These are phyloP conservation scores for Psophia crepitans DNA, from an alignment of 2,113 vertebrate species.

Conservation along the genomic window DNA sequence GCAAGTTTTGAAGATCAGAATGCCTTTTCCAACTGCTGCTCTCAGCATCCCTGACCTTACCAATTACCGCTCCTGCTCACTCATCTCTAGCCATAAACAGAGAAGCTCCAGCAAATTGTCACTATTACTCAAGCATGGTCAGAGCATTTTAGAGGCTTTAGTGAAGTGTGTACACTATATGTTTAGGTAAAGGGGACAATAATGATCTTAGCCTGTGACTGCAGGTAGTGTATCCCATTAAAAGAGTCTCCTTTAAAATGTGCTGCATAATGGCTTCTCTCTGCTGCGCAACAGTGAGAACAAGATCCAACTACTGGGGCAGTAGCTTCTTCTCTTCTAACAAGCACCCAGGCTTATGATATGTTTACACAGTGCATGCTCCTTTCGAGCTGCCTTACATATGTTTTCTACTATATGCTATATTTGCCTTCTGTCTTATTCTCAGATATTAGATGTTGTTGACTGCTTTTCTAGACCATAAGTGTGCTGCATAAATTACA, in stretches of 20 bases:
- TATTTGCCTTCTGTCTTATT: not conserved
- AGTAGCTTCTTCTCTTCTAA: not conserved
- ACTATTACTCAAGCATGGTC: not conserved
- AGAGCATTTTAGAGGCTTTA: not conserved
- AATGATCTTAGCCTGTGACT: not conserved
- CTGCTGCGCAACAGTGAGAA: not conserved
- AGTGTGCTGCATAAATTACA: not conserved
- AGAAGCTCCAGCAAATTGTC: not conserved
- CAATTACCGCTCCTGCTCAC: not conserved
- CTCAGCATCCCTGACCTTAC: not conserved
- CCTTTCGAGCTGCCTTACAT: not conserved
- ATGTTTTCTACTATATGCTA: not conserved
- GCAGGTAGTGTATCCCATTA: not conserved
- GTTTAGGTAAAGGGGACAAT: not conserved
- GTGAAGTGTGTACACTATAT: not conserved
- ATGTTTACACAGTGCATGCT: rapidly evolving
- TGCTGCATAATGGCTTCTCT: not conserved
- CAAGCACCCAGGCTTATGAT: not conserved
- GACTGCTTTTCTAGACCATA: not conserved
- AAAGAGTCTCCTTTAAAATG: not conserved
- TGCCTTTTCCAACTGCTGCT: not conserved
- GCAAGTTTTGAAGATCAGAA: not conserved
- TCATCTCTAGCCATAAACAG: not conserved
- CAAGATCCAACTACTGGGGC: not conserved
- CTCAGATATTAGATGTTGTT: not conserved